Conservation (phyloP, 2,797 vertebrate species). For the Acridotheres tristis region DNA sequence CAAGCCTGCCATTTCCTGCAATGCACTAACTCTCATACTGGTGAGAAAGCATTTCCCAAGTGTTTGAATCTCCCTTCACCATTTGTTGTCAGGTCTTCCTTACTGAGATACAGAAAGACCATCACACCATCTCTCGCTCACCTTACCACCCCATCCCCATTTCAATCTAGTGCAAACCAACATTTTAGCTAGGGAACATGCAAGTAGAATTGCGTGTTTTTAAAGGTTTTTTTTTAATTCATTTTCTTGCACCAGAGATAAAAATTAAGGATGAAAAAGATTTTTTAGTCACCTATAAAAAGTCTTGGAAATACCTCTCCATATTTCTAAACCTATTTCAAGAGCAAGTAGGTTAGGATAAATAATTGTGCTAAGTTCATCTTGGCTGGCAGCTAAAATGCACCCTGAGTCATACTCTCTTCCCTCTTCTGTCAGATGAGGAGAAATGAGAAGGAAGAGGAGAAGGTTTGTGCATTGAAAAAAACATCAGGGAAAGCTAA, state of each 20-base stretch:
- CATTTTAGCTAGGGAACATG: not conserved
- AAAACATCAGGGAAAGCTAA: not conserved
- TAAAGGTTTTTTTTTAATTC: not conserved
- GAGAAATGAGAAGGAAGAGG: not conserved
- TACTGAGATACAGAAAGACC: not conserved
- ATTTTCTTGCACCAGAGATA: not conserved
- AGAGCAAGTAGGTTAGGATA: not conserved
- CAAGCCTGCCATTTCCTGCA: not conserved
- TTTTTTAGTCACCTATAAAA: not conserved
- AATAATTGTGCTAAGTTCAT: not conserved
- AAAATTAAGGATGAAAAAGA: not conserved
- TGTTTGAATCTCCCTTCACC: accelerated
- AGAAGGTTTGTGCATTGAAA: not conserved
- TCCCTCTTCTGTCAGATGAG: not conserved
- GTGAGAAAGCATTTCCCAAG: not conserved
- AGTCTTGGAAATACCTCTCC: not conserved
- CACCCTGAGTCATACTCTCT: not conserved
- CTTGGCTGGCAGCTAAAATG: not conserved
- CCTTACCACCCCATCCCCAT: not conserved
- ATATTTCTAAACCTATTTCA: not conserved
- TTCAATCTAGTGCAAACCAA: not conserved
- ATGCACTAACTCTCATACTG: accelerated
- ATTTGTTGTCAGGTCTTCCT: not conserved
- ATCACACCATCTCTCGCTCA: not conserved
- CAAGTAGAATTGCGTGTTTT: not conserved